Percentiles rank a stretch among this genome's conserved stretches.
Conservation (phyloP, 2,113 vertebrate species). For the Nicator chloris region DNA sequence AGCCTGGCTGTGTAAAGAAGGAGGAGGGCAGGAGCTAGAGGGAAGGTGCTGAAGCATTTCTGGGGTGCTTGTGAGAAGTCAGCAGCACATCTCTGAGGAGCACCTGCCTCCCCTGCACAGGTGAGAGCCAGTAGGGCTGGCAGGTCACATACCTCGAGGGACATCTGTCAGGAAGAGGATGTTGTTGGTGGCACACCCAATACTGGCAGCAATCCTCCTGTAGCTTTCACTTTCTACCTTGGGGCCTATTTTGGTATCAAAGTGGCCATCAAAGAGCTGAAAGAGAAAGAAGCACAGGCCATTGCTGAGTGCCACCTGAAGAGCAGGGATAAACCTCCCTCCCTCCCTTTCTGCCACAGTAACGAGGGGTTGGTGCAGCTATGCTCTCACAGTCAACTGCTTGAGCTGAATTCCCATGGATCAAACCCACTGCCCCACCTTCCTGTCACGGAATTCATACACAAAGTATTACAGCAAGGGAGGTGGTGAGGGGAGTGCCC, state of each 20-base stretch:
- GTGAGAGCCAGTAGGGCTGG: slow-evolving; percentile 52
- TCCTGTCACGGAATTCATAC: not conserved
- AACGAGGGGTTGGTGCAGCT: rapidly evolving
- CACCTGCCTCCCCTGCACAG: slow-evolving; percentile 43
- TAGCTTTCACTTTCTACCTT: slow-evolving; percentile 95
- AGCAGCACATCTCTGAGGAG: not conserved
- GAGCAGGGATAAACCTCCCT: not conserved
- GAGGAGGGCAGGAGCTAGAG: not conserved
- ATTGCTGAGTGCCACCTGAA: not conserved
- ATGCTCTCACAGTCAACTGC: not conserved
- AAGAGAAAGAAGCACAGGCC: not conserved
- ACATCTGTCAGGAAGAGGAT: slow-evolving; percentile 94
- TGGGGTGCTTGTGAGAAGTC: not conserved
- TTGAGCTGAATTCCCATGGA: not conserved
- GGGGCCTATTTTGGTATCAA: slow-evolving; percentile 90
- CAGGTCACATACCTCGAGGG: slow-evolving; percentile 77
- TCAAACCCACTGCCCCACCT: not conserved
- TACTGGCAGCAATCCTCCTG: slow-evolving; percentile 83
- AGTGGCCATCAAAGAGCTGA: slow-evolving; percentile 93
- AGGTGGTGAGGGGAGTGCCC: not conserved
- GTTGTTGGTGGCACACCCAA: slow-evolving; percentile 86
- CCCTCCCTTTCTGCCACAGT: not conserved
- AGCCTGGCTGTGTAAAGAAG: not conserved
- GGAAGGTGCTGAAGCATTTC: not conserved
- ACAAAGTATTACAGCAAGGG: rapidly evolving